Evolutionary conservation across 2,113 vertebrate species (phyloP).

Genomic region (Sakesphorus luctuosus): DNA sequence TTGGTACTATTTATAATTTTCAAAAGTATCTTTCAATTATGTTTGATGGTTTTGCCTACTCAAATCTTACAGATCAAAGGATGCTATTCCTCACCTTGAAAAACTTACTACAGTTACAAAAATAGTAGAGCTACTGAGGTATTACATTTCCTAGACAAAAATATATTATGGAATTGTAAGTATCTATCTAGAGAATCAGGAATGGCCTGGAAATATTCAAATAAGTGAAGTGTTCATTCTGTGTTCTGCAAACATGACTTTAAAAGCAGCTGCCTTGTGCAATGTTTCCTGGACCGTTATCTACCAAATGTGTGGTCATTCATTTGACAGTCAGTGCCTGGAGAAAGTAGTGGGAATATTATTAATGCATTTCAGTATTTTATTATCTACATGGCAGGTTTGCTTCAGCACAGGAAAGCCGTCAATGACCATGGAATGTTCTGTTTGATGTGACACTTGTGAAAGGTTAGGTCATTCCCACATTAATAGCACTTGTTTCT

Average conservation of each 20-base stretch:
- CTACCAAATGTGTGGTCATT: not conserved
- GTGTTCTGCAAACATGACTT: not conserved
- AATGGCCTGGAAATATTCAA: not conserved
- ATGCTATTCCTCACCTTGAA: not conserved
- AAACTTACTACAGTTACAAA: not conserved
- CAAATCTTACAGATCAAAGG: not conserved
- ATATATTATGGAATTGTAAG: not conserved
- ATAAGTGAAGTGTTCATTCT: not conserved
- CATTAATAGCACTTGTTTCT: not conserved
- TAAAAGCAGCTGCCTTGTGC: not conserved
- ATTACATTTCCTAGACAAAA: not conserved
- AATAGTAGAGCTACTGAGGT: not conserved
- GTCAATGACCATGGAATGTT: not conserved
- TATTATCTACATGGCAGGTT: not conserved
- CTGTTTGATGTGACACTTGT: not conserved
- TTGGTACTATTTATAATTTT: not conserved
- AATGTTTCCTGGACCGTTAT: not conserved
- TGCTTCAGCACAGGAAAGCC: not conserved
- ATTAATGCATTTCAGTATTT: not conserved
- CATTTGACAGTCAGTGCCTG: not conserved
- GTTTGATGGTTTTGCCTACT: not conserved
- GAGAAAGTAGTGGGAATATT: conserved; percentile 9
- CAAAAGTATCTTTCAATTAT: not conserved
- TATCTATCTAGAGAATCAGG: not conserved
- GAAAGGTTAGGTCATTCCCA: not conserved